phyloP scores from a whole-genome alignment of 1,140 invertebrate genomes.

The Drosophila malerkotliana region DNA sequence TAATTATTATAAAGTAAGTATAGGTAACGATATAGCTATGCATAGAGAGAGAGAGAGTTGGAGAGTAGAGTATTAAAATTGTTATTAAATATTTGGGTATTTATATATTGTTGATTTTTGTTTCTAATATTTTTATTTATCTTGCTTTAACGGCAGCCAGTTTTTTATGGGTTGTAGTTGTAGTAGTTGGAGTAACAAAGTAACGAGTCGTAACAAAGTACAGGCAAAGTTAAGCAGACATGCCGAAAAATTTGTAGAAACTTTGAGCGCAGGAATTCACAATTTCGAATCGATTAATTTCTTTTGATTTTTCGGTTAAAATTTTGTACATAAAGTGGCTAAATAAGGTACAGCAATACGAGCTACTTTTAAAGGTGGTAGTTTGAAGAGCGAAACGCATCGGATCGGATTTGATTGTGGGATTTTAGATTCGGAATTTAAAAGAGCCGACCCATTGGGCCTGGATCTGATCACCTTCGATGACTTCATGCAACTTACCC shows the following conservation, averaged over 20 bases:
- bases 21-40: slow-evolving; percentile 35
- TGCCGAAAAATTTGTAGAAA: slow-evolving; percentile 73
- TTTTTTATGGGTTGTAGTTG: slow-evolving; percentile 39
- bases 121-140: slow-evolving; percentile 66
- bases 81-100: slow-evolving; percentile 50
- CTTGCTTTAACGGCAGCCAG: slow-evolving; percentile 61
- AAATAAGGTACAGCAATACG: slow-evolving; percentile 79
- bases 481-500: slow-evolving; percentile 87
- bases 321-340: slow-evolving; percentile 66
- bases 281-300: slow-evolving; percentile 35
- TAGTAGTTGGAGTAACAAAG: slow-evolving; percentile 60
- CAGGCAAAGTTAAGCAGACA: slow-evolving; percentile 80
- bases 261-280: slow-evolving; percentile 70
- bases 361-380: slow-evolving; percentile 61
- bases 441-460: slow-evolving; percentile 23
- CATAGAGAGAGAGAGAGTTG: slow-evolving; percentile 40
- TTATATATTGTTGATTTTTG: slow-evolving; percentile 52
- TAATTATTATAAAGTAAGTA: slow-evolving; percentile 41
- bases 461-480: slow-evolving; percentile 27
- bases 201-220: slow-evolving; percentile 67
- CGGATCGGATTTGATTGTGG: slow-evolving; percentile 44
- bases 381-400: slow-evolving; percentile 55
- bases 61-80: slow-evolving; percentile 49
- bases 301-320: slow-evolving; percentile 24
- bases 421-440: slow-evolving; percentile 48